Conservation (phyloP, 2,797 vertebrate genomes). For the Carcharodon carcharias region DNA sequence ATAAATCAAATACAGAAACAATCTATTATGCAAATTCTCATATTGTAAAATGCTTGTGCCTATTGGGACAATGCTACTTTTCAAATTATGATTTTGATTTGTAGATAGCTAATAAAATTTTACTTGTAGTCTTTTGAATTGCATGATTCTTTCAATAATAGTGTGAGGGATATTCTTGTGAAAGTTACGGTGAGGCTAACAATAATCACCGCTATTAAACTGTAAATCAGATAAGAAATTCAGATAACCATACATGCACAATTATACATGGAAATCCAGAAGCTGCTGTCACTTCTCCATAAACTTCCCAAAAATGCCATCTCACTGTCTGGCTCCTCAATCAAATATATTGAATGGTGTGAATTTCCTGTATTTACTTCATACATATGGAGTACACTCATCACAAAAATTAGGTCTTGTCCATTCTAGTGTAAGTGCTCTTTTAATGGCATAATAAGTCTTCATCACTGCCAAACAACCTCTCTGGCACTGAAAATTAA, state of each 20-base stretch:
- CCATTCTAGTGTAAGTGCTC: not conserved
- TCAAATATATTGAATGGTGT: not conserved
- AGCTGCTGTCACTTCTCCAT: not conserved
- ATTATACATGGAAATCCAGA: not conserved
- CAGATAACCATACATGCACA: not conserved
- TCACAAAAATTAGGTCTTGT: not conserved
- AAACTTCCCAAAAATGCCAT: not conserved
- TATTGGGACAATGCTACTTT: not conserved
- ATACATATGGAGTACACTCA: not conserved
- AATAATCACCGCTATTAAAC: too few relatives aligned
- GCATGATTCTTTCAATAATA: not conserved
- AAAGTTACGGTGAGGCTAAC: too few relatives aligned
- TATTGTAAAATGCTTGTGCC: not conserved
- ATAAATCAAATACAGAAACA: not conserved
- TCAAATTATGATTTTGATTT: not conserved
- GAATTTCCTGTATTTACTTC: not conserved
- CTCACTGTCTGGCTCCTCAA: not conserved
- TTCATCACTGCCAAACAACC: not conserved
- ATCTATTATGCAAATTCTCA: not conserved
- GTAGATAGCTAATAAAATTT: not conserved
- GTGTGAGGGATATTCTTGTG: too few relatives aligned
- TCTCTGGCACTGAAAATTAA: not conserved
- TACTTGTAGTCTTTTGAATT: not conserved
- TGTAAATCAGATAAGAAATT: not conserved
- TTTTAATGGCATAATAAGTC: not conserved